Percentiles rank a stretch among this genome's conserved stretches.
These are phyloP conservation scores for Speoplatyrhinus poulsoni DNA, from an alignment of 2,113 vertebrate species.

Conservation along the genomic window DNA sequence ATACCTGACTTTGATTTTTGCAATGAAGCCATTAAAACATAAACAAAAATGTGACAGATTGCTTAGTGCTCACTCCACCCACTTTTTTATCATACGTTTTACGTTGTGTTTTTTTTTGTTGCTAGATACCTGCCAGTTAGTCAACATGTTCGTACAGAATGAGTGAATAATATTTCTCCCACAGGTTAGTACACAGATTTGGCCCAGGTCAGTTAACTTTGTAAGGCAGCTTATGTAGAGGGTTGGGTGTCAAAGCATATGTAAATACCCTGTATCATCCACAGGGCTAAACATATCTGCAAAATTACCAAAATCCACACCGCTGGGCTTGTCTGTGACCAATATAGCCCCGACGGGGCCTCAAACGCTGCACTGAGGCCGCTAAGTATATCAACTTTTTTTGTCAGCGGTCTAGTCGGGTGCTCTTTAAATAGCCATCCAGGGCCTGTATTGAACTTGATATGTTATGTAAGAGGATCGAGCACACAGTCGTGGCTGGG, in stretches of 20 bases:
- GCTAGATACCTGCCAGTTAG: too few species aligned
- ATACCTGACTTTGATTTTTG: too few species aligned
- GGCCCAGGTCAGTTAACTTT: neutral
- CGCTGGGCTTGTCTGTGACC: slow-evolving; percentile 69
- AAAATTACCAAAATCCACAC: slow-evolving; percentile 71
- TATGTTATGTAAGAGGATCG: slow-evolving; percentile 80
- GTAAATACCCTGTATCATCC: slow-evolving; percentile 59
- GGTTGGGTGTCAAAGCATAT: slow-evolving; percentile 16
- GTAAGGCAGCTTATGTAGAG: slow-evolving; percentile 8
- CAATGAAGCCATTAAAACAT: too few species aligned
- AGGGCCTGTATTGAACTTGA: slow-evolving; percentile 75
- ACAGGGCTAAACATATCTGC: slow-evolving; percentile 75
- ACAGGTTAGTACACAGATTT: too few species aligned
- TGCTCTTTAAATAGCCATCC: slow-evolving; percentile 72
- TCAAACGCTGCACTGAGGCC: slow-evolving; percentile 75
- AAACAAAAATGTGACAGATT: too few species aligned
- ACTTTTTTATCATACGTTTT: too few species aligned
- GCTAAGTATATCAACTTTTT: slow-evolving; percentile 82
- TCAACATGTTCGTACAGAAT: too few species aligned
- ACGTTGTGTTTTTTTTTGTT: too few species aligned
- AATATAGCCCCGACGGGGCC: slow-evolving; percentile 74
- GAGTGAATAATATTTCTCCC: too few species aligned
- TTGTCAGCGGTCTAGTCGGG: slow-evolving; percentile 76
- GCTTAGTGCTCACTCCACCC: too few species aligned
- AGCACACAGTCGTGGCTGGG: slow-evolving; percentile 50